Conservation (phyloP, 2,797 vertebrate species). For the Chaetodon trifasciatus region DNA sequence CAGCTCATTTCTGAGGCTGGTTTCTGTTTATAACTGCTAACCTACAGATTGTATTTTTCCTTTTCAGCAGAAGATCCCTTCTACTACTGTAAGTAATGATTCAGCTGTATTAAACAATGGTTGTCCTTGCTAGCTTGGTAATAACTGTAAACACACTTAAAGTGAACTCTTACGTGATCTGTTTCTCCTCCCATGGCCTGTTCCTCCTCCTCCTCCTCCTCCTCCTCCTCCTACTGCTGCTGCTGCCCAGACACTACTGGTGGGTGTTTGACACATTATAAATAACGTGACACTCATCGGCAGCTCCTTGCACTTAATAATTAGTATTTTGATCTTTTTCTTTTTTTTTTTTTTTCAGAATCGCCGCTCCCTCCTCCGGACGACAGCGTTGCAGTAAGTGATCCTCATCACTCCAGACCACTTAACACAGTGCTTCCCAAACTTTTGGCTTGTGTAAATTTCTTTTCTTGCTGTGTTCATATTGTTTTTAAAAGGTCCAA, state of each 20-base stretch:
- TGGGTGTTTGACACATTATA: slow-evolving; percentile 48
- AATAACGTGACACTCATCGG: not conserved
- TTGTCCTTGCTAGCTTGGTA: not conserved
- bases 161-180: slow-evolving; percentile 17
- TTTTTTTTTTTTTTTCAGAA: slow-evolving; percentile 63
- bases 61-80: slow-evolving; percentile 55
- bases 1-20: not conserved
- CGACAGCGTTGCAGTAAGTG: slow-evolving; percentile 95
- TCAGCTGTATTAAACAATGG: not conserved
- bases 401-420: slow-evolving; percentile 2
- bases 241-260: slow-evolving; percentile 64
- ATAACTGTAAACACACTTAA: not conserved
- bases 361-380: slow-evolving; percentile 78
- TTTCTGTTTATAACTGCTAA: slow-evolving; percentile 26
- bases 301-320: not conserved
- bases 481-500: not conserved
- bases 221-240: not conserved
- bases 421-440: not conserved
- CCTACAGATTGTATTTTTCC: not conserved
- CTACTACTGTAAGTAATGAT: slow-evolving; percentile 73
- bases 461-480: too few species aligned
- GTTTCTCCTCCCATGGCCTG: slow-evolving; percentile 15
- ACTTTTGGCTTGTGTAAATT: not conserved
- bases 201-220: not conserved
- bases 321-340: not conserved